phyloP scores from a whole-genome alignment of 2,113 vertebrate genomes.

The Peromyscus leucopus region DNA sequence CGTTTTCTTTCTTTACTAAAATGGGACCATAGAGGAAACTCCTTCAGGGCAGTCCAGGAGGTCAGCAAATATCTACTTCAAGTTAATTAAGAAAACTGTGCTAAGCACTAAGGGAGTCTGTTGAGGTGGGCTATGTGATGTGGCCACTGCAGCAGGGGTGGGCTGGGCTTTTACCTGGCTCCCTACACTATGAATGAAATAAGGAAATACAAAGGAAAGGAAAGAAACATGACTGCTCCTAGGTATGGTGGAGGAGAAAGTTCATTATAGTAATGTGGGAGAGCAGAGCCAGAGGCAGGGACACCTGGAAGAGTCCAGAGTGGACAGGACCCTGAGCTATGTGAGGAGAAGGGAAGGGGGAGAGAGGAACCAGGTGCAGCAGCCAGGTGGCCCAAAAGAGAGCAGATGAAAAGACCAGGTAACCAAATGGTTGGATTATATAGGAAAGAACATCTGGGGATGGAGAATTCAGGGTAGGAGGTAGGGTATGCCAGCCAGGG shows the following conservation, averaged over 20 bases:
- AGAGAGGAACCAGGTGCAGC: background rate
- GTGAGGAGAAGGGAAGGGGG: background rate
- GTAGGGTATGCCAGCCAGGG: background rate
- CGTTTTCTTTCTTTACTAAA: slow-evolving; percentile 20
- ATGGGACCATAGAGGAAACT: background rate
- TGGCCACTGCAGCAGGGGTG: background rate
- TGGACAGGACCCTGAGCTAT: background rate
- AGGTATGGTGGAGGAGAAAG: background rate
- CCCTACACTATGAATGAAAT: background rate
- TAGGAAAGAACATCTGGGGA: background rate
- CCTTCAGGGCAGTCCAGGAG: background rate
- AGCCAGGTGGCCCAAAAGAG: background rate
- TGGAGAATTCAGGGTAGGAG: background rate
- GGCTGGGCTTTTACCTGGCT: background rate
- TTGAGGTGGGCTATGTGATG: background rate
- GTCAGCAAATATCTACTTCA: slow-evolving; percentile 39
- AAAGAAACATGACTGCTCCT: background rate
- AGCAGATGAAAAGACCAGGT: background rate
- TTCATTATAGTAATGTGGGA: background rate
- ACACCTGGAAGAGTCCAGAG: background rate
- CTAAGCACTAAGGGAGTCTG: background rate
- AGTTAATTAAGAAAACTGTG: background rate
- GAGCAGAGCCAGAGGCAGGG: background rate
- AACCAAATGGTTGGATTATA: background rate
- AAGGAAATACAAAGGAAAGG: background rate